Conservation (phyloP, 1,140 invertebrate genomes). For the Arctopsyche grandis region DNA sequence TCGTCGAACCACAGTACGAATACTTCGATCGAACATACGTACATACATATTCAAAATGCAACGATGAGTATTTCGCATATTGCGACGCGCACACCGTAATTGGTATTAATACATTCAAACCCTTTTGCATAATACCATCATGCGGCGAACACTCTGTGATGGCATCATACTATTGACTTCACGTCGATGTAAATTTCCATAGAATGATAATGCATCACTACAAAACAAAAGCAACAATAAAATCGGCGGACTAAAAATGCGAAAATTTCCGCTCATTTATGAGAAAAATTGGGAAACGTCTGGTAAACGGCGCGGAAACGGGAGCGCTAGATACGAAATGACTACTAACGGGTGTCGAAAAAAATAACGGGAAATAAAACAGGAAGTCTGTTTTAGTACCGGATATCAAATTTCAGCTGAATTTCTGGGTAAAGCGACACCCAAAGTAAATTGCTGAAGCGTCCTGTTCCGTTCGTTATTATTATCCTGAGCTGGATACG, state of each 20-base stretch:
- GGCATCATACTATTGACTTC: too few species aligned
- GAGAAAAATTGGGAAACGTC: conserved; percentile 18
- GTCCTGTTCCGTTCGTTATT: background rate
- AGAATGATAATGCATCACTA: background rate
- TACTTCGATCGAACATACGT: too few species aligned
- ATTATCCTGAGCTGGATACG: background rate
- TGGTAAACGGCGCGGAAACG: conserved; percentile 30
- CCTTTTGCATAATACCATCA: too few species aligned
- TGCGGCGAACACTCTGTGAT: too few species aligned
- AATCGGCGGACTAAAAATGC: too few species aligned
- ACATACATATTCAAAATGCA: too few species aligned
- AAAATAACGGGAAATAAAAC: background rate
- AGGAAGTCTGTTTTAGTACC: background rate
- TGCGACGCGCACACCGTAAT: too few species aligned
- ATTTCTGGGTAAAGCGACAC: conserved; percentile 17
- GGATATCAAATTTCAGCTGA: conserved; percentile 7
- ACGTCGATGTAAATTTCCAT: too few species aligned
- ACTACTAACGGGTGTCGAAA: background rate
- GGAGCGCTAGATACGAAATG: conserved; percentile 10
- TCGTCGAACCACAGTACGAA: too few species aligned
- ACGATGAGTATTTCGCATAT: too few species aligned
- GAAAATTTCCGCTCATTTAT: conserved; percentile 22
- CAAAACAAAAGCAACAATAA: background rate
- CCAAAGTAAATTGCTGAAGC: conserved; percentile 13
- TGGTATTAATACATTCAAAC: too few species aligned